These are phyloP conservation scores for Malthinus flaveolus DNA, from an alignment of 2,888 invertebrate genomes.

Conservation along the genomic window DNA sequence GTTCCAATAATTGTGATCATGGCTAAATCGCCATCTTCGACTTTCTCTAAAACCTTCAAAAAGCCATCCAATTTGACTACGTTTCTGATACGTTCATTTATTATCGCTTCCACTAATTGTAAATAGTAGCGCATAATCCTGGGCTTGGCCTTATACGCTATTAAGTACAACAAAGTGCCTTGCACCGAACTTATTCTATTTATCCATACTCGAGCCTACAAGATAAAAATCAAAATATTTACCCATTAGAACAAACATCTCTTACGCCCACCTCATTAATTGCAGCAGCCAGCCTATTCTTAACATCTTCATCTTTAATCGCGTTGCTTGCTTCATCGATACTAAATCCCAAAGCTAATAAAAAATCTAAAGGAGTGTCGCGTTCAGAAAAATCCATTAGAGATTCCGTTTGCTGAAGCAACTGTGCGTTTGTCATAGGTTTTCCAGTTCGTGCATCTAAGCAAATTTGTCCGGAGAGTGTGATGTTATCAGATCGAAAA, in stretches of 20 bases:
- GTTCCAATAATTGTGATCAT: slow-evolving; percentile 40
- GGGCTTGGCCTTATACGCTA: slow-evolving; percentile 41
- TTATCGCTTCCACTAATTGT: slow-evolving; percentile 44
- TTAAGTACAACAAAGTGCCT: slow-evolving; percentile 41
- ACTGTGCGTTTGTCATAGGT: not conserved
- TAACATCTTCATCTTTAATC: slow-evolving; percentile 42
- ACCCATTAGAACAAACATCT: not conserved
- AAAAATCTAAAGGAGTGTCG: slow-evolving; percentile 40
- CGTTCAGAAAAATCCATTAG: slow-evolving; percentile 43
- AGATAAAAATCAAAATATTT: not conserved
- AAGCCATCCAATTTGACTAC: slow-evolving; percentile 44
- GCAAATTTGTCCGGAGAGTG: slow-evolving; percentile 35
- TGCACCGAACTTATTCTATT: slow-evolving; percentile 41
- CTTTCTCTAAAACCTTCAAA: slow-evolving; percentile 40
- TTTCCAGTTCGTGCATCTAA: not conserved
- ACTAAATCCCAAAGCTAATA: slow-evolving; percentile 42
- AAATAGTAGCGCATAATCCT: slow-evolving; percentile 44
- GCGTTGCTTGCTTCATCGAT: slow-evolving; percentile 44
- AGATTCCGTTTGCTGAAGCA: slow-evolving; percentile 21
- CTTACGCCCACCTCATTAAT: slow-evolving; percentile 38
- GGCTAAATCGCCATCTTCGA: slow-evolving; percentile 41
- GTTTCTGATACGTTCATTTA: slow-evolving; percentile 43
- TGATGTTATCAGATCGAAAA: slow-evolving; percentile 39
- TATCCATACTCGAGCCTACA: slow-evolving; percentile 43
- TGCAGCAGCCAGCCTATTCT: slow-evolving; percentile 39